A percentile compares a stretch with the other conserved stretches of the same genome.
Evolutionary conservation across 2,113 vertebrate genomes (phyloP).

Genomic region (Chascanopsetta lugubris): DNA sequence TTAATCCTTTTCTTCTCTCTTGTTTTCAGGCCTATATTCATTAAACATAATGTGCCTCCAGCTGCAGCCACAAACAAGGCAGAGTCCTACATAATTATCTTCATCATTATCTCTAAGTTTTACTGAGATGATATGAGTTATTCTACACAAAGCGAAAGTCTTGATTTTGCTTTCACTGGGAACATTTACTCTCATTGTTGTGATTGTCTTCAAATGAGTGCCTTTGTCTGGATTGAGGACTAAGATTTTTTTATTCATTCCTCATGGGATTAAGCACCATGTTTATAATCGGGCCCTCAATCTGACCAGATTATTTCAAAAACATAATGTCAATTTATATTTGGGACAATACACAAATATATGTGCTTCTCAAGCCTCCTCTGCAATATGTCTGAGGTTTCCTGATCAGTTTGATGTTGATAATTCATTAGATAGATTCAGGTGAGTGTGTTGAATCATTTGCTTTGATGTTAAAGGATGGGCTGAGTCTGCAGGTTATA

Average conservation of each 20-base stretch:
- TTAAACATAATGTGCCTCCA: neutral
- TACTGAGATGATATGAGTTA: neutral
- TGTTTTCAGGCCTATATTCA: neutral
- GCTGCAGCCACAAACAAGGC: neutral
- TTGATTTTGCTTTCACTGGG: neutral
- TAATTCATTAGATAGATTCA: slow-evolving; percentile 4
- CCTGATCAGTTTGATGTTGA: slow-evolving; percentile 23
- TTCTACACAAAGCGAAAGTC: neutral
- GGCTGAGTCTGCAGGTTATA: slow-evolving; percentile 33
- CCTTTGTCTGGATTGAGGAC: neutral
- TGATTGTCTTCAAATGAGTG: neutral
- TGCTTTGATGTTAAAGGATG: slow-evolving; percentile 15
- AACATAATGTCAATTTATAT: neutral
- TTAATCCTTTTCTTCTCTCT: neutral
- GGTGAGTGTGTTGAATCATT: neutral
- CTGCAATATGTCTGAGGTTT: neutral
- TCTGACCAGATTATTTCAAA: neutral
- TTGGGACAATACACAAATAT: neutral
- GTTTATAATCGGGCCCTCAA: neutral
- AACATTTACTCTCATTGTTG: slow-evolving; percentile 14
- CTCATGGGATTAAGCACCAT: neutral
- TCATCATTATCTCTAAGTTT: neutral
- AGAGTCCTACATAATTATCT: neutral
- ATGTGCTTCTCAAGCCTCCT: neutral
- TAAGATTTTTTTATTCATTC: neutral